Percentiles rank a stretch among this genome's conserved stretches.
phyloP scores from a whole-genome alignment of 2,113 vertebrate genomes.

The Galbula dea region DNA sequence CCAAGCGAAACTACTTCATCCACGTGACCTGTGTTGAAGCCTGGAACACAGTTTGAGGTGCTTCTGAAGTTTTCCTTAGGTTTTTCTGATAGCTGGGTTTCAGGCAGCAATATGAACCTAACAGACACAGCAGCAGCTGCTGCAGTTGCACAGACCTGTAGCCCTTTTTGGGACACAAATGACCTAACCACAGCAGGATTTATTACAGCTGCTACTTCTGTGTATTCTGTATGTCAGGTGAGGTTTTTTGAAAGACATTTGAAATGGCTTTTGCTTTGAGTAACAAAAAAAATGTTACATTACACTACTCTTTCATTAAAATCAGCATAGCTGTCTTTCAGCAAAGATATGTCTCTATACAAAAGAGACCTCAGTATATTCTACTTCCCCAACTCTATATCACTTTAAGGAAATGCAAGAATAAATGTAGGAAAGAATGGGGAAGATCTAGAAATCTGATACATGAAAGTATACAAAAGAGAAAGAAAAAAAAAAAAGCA shows the following conservation, averaged over 20 bases:
- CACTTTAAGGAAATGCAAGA: not conserved
- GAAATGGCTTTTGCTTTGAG: not conserved
- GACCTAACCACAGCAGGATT: not conserved
- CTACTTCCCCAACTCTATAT: not conserved
- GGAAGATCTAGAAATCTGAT: not conserved
- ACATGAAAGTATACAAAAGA: not conserved
- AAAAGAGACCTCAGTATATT: not conserved
- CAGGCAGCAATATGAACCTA: not conserved
- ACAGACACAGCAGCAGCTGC: not conserved
- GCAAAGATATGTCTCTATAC: not conserved
- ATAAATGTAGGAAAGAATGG: not conserved
- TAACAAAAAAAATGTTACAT: not conserved
- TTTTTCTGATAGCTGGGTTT: not conserved
- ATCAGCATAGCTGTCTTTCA: not conserved
- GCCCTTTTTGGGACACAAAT: not conserved
- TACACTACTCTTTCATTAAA: not conserved
- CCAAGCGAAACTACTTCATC: not conserved
- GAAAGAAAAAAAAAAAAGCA: not conserved
- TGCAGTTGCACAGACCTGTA: not conserved
- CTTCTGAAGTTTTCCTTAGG: not conserved
- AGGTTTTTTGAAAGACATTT: not conserved
- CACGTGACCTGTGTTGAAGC: not conserved
- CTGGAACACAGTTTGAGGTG: not conserved
- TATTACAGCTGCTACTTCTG: not conserved
- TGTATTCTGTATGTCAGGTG: not conserved